Percentiles rank a stretch among this genome's conserved stretches.
Evolutionary conservation across 2,113 vertebrate species (phyloP).

Genomic region (Limanda limanda): DNA sequence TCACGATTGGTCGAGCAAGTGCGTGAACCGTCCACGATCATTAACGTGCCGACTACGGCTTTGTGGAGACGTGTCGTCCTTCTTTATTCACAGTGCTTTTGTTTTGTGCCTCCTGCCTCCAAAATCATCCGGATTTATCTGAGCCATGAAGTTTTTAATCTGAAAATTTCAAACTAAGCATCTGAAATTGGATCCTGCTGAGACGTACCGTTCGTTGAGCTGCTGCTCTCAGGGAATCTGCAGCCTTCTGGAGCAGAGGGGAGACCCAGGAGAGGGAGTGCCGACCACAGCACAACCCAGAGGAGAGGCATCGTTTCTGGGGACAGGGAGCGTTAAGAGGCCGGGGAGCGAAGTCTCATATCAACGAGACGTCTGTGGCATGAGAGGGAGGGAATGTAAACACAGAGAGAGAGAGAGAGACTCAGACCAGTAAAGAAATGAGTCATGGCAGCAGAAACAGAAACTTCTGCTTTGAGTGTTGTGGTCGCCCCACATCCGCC

Average conservation of each 20-base stretch:
- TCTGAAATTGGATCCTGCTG: not conserved
- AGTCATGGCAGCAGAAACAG: constrained; percentile 40
- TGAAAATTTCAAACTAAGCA: not conserved
- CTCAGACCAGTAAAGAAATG: constrained; percentile 51
- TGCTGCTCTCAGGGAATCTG: not conserved
- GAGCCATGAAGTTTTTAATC: not conserved
- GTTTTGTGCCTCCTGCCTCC: no score
- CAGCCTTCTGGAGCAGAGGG: constrained; percentile 28
- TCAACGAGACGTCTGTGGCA: not conserved
- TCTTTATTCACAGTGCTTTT: no score
- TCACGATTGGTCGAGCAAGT: no score
- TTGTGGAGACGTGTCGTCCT: no score
- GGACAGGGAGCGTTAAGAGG: not conserved
- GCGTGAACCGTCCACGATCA: no score
- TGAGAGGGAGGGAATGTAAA: not conserved
- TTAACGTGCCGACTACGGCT: no score
- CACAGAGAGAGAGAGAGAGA: not conserved
- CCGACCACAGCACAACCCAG: constrained; percentile 33
- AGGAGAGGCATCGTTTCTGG: constrained; percentile 43
- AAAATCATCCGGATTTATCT: no score
- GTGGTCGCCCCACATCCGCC: constrained; percentile 49
- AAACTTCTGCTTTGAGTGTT: constrained; percentile 57
- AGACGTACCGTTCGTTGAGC: constrained; percentile 46
- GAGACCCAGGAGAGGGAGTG: constrained; percentile 22
- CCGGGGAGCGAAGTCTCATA: not conserved